Evolutionary conservation across 2,113 vertebrate species (phyloP).

Genomic region (Athene cunicularia): DNA sequence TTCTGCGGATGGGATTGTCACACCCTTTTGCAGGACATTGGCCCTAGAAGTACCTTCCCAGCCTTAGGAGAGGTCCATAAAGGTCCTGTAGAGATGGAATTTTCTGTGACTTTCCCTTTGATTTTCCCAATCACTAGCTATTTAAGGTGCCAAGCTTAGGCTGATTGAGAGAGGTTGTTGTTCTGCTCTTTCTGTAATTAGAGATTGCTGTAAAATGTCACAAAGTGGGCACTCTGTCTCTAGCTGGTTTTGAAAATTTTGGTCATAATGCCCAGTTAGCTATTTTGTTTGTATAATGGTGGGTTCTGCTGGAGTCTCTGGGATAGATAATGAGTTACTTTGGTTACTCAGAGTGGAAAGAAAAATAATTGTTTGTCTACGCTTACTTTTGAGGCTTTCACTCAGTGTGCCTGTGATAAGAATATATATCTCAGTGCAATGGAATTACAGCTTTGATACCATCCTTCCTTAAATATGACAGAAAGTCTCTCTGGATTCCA

Average conservation of each 20-base stretch:
- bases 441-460: not conserved
- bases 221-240: not conserved
- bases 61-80: not conserved
- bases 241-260: not conserved
- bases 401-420: not conserved
- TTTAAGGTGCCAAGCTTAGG: not conserved
- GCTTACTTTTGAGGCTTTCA: not conserved
- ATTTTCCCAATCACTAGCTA: not conserved
- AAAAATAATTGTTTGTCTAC: not conserved
- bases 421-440: not conserved
- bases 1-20: not conserved
- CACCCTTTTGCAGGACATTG: not conserved
- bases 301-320: not conserved
- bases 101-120: not conserved
- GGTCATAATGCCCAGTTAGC: not conserved
- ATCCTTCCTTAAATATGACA: not conserved
- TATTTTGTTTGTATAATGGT: not conserved
- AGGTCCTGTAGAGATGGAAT: not conserved
- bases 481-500: not conserved
- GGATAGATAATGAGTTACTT: not conserved
- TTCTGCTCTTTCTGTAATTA: not conserved
- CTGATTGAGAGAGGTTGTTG: not conserved
- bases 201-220: not conserved
- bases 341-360: not conserved
- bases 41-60: not conserved